Evolutionary conservation across 1,140 invertebrate genomes (phyloP).

Genomic region (Parasteatoda tepidariorum): DNA sequence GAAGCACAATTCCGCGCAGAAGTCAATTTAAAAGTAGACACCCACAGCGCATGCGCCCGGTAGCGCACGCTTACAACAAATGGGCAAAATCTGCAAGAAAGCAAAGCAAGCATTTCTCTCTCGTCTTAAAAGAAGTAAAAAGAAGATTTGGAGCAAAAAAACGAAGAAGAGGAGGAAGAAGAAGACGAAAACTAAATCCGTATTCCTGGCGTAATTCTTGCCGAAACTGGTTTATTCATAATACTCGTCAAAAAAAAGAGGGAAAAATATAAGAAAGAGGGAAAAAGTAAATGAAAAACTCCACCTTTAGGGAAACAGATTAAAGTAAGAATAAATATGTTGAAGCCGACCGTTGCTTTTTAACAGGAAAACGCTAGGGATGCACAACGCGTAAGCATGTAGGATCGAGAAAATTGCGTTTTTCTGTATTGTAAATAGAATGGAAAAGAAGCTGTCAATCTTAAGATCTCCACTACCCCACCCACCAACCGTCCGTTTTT

Average conservation of each 20-base stretch:
- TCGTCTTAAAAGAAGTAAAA: conserved; percentile 14
- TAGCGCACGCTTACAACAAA: not conserved
- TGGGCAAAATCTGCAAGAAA: conserved; percentile 31
- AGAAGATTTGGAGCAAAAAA: not conserved
- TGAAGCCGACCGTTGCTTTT: conserved; percentile 53
- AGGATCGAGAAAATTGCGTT: conserved; percentile 56
- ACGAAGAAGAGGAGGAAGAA: not conserved
- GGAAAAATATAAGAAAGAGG: not conserved
- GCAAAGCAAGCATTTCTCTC: too few relatives aligned
- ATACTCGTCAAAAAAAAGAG: conserved; percentile 38
- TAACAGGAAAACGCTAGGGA: conserved; percentile 20
- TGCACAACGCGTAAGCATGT: conserved; percentile 44
- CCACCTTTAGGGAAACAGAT: conserved; percentile 49
- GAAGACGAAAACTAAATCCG: conserved; percentile 34
- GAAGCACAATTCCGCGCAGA: not conserved
- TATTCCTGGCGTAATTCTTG: conserved; percentile 46
- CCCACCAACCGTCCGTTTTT: not conserved
- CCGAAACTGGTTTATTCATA: conserved; percentile 59
- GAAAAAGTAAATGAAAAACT: conserved; percentile 42
- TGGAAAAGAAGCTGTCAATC: conserved; percentile 59
- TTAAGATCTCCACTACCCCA: conserved; percentile 4
- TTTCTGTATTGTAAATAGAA: conserved; percentile 58
- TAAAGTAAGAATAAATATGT: conserved; percentile 58
- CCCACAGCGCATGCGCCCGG: not conserved
- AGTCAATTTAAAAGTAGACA: not conserved